These are phyloP conservation scores for Phalanger gymnotis DNA, from an alignment of 2,797 vertebrate species.

Conservation along the genomic window DNA sequence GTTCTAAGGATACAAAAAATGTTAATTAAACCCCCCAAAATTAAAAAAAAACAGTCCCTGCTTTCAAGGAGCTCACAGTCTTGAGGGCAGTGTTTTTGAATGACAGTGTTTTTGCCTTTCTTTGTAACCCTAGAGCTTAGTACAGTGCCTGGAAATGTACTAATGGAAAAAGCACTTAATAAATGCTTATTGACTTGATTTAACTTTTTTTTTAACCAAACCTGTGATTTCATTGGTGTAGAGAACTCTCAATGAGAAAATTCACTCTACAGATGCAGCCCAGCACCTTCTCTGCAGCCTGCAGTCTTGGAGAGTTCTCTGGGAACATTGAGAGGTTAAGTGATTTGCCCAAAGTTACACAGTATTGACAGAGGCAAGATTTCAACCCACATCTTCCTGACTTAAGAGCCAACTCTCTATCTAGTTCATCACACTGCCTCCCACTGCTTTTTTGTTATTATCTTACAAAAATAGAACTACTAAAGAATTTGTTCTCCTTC, in stretches of 20 bases:
- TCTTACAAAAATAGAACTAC: neutral
- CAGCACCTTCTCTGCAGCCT: neutral
- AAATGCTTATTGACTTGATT: neutral
- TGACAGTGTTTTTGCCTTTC: neutral
- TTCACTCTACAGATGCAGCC: neutral
- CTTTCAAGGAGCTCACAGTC: neutral
- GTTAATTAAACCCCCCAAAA: neutral
- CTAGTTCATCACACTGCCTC: neutral
- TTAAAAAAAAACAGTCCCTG: neutral
- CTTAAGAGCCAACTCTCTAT: neutral
- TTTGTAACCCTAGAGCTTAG: neutral
- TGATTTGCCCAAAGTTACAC: neutral
- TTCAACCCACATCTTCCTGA: neutral
- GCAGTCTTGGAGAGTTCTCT: neutral
- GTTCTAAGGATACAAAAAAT: neutral
- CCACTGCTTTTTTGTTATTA: neutral
- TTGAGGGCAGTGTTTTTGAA: neutral
- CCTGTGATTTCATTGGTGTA: neutral
- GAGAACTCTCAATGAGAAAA: neutral
- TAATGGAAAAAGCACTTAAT: neutral
- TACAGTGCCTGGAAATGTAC: neutral
- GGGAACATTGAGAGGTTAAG: neutral
- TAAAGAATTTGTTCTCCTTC: slow-evolving; percentile 4
- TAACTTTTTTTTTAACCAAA: neutral
- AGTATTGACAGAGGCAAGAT: neutral